A percentile compares a stretch with the other conserved stretches of the same genome.
Evolutionary conservation across 2,113 vertebrate genomes (phyloP).

Genomic region (Orthonyx spaldingii): DNA sequence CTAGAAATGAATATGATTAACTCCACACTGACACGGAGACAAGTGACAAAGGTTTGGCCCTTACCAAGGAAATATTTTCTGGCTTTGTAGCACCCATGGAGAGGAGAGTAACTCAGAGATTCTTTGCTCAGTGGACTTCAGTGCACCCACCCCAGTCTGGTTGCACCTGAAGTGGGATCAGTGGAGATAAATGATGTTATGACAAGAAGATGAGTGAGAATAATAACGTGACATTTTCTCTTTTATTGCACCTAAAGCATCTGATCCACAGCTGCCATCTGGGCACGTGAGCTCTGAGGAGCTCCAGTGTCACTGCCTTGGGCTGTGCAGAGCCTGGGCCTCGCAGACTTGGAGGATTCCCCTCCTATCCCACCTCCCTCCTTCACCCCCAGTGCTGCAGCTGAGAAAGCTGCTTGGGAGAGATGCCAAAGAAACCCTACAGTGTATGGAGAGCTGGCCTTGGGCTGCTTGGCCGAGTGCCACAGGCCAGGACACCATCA

Average conservation of each 20-base stretch:
- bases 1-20: not conserved
- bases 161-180: not conserved
- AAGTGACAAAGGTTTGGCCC: not conserved
- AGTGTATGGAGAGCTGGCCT: not conserved
- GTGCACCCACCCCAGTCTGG: not conserved
- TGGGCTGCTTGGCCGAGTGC: conserved; percentile 27
- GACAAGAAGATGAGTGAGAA: not conserved
- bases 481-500: not conserved
- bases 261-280: not conserved
- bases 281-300: not conserved
- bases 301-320: not conserved
- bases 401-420: not conserved
- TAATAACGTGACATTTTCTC: not conserved
- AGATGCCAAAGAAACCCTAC: not conserved
- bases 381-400: not conserved
- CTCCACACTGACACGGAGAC: not conserved
- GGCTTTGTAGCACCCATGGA: not conserved
- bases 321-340: not conserved
- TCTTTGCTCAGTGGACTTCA: not conserved
- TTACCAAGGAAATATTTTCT: not conserved
- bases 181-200: not conserved
- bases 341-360: not conserved
- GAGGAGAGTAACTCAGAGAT: not conserved
- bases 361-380: not conserved
- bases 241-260: not conserved